Evolutionary conservation across 2,888 invertebrate genomes (phyloP), one percentile per base, ranked within the genome.

Genomic region (Brachyopa scutellaris): DNA sequence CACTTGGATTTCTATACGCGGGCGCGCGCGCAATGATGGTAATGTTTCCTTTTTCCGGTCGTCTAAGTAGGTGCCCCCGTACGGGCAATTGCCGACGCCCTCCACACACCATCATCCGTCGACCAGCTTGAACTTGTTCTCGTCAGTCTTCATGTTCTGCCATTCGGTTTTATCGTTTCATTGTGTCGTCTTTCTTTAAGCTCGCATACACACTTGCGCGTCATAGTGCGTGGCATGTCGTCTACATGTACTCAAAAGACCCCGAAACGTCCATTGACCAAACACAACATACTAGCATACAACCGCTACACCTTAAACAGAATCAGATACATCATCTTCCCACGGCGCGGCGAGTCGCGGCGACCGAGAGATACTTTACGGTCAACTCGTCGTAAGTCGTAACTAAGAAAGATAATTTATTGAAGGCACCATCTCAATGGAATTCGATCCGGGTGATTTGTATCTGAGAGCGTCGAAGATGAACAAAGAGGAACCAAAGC

Each of bases 31-130:
- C 42, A 21, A 45, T 9, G 62, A 76, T 33, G 33, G 31, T 82
- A 82, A 82, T 70, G 49, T 72, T 82, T 82, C 82, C 82, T 61
- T 77, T 80, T 82, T 82, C 82, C 82, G 82, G 82, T 82, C 66
- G 61, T 59, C 59, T 47, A 64, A 55, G 47, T 53, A 61, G 40
- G 40, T 72, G 53, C 59, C 76, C 51, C 62, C 40, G 57, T 67
- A 53, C 29, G n/a, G 40, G 9, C 23, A 36, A 45, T 4, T 38
- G 26, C 29, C 31, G 49, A 64, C 69, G 55, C 76, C 36, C 42
- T 55, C 29, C 31, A 8, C 13, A 29, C 51, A 45, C 17, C 33
- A 23, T 9, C 33, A 21, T 6, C 17, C 21, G n/a, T 8, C 17
- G 7, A 4, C 31, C n/a, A 8, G 23, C 23, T 62, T 64, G 62